Base-by-base conservation (phyloP, 2,113 vertebrate genomes). In the Archocentrus centrarchus region DNA sequence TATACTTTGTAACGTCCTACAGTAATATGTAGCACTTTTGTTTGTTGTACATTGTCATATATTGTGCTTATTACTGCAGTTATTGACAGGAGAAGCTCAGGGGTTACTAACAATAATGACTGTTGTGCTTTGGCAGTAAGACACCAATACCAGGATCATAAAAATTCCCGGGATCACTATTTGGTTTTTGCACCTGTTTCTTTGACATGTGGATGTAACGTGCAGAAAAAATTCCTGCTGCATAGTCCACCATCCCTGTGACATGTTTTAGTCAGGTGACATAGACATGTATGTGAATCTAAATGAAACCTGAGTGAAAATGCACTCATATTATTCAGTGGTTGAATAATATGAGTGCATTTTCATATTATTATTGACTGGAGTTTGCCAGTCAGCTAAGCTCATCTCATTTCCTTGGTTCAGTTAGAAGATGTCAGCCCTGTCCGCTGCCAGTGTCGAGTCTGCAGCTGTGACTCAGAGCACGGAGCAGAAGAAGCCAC, bases 401-500 rank as follows among this genome's bases (percentile, higher is more conserved):
- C 8, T 14, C 15, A 18, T 18, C 8, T 60, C 9, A 1, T 11
- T 41, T 22, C n/a, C 18, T 2, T 14, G 6, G 2, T 77, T 81
- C 17, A 92, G 80, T 13, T 37, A 14, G 70, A 94, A 90, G 81
- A 96, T 97, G 96, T 96, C 96, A 10, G 83, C 92, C 59, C 9
- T 96, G 80, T 77, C 95, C 1, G 97, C 97, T 58, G 96, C 97
- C 50, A 95, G 96, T 73, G 91, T 96, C 6, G 95, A 94, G 35
- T 1, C 95, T 5, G 66, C 92, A 18, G 64, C 90, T 20, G 89
- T 85, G 14, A 41, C 82, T 11, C 90, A 80, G 13, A 62, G 77
- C 1, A 83, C 87, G 5, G 87, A 95, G 83, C 84, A 97, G 92
- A 98, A 98, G 95, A 97, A 97, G 92, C 97, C 98, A 1, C 93